Conservation (phyloP, 2,797 vertebrate genomes). For the Molossus molossus region DNA sequence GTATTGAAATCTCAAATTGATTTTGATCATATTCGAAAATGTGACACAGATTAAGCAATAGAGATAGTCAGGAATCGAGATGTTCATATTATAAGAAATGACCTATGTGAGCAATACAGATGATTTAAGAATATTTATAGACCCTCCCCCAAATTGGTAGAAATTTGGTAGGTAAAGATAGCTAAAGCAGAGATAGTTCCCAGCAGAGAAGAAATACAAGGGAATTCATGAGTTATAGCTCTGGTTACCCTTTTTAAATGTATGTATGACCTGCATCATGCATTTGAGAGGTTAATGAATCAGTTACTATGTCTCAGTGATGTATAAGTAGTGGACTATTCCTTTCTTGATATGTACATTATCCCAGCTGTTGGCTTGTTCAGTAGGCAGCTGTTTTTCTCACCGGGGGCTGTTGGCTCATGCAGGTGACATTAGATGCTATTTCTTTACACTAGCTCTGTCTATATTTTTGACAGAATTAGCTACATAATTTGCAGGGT, state of each 20-base stretch:
- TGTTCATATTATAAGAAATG: neutral
- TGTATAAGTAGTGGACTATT: neutral
- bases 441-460: neutral
- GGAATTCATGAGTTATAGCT: constrained; percentile 1
- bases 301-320: neutral
- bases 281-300: neutral
- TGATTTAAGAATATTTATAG: constrained; percentile 15
- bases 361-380: neutral
- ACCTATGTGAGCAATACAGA: neutral
- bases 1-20: neutral
- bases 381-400: neutral
- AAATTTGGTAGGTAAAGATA: neutral
- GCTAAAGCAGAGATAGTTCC: neutral
- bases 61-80: neutral
- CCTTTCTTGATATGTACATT: neutral
- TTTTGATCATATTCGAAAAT: constrained; percentile 58
- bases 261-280: neutral
- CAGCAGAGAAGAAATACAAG: neutral
- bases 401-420: neutral
- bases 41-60: neutral
- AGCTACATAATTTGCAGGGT: neutral
- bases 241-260: constrained; percentile 18
- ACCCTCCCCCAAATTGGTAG: neutral
- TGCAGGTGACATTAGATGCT: neutral
- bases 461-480: neutral